A percentile compares a stretch with the other conserved stretches of the same genome.
Conservation (phyloP, 2,797 vertebrate genomes). For the Enteromius fasciolatus region DNA sequence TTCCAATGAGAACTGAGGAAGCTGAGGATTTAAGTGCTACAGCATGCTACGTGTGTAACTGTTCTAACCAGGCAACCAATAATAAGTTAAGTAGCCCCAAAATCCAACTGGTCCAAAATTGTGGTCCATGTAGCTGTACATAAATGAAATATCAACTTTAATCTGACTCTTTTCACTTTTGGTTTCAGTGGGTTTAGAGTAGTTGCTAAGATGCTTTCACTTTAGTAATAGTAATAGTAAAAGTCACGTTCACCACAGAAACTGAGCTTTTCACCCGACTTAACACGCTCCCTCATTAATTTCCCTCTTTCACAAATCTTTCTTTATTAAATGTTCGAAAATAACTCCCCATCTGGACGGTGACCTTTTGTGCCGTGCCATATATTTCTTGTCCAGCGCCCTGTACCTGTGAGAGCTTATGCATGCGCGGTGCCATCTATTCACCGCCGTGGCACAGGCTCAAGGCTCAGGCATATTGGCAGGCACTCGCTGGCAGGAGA, state of each 20-base stretch:
- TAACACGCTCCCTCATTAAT: background rate
- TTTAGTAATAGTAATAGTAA: background rate
- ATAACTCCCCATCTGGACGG: constrained; percentile 38
- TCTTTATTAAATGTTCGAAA: constrained; percentile 23
- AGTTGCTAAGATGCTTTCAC: background rate
- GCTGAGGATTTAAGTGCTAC: background rate
- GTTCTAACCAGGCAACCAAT: background rate
- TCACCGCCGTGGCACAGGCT: constrained; percentile 27
- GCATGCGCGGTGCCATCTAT: constrained; percentile 33
- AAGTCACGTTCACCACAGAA: background rate
- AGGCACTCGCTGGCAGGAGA: constrained; percentile 24
- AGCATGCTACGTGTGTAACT: background rate
- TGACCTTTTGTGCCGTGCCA: constrained; percentile 35
- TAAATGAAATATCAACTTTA: background rate
- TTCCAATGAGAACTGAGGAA: background rate
- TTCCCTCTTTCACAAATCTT: constrained; percentile 10
- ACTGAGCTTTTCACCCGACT: constrained; percentile 1
- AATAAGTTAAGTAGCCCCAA: background rate
- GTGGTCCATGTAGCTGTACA: background rate
- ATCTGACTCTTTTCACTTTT: background rate
- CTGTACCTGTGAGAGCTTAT: constrained; percentile 38
- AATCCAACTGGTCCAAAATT: background rate
- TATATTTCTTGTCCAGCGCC: constrained; percentile 2
- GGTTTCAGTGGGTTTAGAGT: background rate
- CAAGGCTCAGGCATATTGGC: constrained; percentile 43